These are phyloP conservation scores for Oophaga sylvatica DNA, from an alignment of 2,797 vertebrate species.

Conservation along the genomic window DNA sequence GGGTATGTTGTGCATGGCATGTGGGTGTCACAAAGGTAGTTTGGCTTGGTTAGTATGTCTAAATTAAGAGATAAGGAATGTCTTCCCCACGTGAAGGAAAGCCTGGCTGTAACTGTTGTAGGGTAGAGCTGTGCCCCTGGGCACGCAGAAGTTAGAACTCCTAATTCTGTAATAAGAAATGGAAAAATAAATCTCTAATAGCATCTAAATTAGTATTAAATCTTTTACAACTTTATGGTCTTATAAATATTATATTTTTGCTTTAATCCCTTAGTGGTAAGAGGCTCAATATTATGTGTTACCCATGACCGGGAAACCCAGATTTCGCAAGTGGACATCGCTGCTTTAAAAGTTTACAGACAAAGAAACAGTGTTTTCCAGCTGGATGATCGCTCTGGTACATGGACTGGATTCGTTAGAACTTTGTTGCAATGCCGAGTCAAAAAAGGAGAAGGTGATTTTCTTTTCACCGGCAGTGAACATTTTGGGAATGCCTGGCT, in stretches of 20 bases:
- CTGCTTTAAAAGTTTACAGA: slow-evolving; percentile 72
- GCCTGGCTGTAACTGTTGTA: too few species aligned
- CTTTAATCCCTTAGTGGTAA: slow-evolving; percentile 73
- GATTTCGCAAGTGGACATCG: slow-evolving; percentile 75
- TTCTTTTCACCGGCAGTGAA: slow-evolving; percentile 83
- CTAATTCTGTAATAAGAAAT: too few species aligned
- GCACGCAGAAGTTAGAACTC: too few species aligned
- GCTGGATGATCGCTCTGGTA: slow-evolving; percentile 58
- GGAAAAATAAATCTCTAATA: background rate
- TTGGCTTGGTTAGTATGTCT: too few species aligned
- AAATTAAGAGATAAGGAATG: too few species aligned
- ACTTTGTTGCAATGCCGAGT: slow-evolving; percentile 77
- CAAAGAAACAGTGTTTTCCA: slow-evolving; percentile 78
- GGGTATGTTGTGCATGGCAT: too few species aligned
- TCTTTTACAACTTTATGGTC: background rate
- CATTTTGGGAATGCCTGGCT: slow-evolving; percentile 87
- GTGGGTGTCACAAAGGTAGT: too few species aligned
- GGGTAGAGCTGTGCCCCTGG: too few species aligned
- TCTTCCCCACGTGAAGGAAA: too few species aligned
- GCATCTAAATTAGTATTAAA: background rate
- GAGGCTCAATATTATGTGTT: slow-evolving; percentile 77
- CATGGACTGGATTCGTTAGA: slow-evolving; percentile 74
- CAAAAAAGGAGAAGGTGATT: slow-evolving; percentile 78
- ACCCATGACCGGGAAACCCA: slow-evolving; percentile 72
- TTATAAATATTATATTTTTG: slow-evolving; percentile 26